These are phyloP conservation scores for Rhabdornis inornatus DNA, from an alignment of 2,113 vertebrate species.

Conservation along the genomic window DNA sequence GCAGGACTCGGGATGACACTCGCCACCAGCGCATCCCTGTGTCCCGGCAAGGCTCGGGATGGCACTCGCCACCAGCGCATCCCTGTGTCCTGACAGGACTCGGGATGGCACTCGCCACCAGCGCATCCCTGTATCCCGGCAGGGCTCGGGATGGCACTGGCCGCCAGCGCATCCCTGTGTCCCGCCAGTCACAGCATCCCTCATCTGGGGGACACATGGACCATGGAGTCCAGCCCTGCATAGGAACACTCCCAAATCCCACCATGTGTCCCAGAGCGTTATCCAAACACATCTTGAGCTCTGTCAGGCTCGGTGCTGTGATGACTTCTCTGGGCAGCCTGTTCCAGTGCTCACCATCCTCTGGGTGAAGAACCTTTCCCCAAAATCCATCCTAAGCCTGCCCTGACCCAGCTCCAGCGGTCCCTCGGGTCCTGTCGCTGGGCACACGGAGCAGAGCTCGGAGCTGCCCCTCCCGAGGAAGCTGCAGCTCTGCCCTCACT, in stretches of 20 bases:
- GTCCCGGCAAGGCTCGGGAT: no score
- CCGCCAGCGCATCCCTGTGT: no score
- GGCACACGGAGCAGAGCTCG: background rate
- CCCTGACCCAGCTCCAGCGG: background rate
- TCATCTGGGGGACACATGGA: no score
- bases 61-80: no score
- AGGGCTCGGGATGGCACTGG: no score
- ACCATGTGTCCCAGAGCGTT: accelerated
- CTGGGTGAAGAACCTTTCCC: background rate
- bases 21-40: no score
- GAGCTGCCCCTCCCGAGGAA: background rate
- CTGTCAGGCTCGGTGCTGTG: background rate
- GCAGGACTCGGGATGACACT: background rate
- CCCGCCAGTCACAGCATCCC: no score
- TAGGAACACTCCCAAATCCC: background rate
- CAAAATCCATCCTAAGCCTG: background rate
- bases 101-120: no score
- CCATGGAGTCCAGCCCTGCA: accelerated
- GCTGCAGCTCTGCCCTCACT: background rate
- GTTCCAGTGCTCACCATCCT: background rate
- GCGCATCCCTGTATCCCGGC: no score
- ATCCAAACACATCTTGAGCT: background rate
- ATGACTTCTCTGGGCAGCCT: background rate
- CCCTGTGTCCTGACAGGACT: no score
- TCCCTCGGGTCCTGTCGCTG: background rate